Evolutionary conservation across 2,797 vertebrate species (phyloP).

Genomic region (Kryptolebias ocellatus): DNA sequence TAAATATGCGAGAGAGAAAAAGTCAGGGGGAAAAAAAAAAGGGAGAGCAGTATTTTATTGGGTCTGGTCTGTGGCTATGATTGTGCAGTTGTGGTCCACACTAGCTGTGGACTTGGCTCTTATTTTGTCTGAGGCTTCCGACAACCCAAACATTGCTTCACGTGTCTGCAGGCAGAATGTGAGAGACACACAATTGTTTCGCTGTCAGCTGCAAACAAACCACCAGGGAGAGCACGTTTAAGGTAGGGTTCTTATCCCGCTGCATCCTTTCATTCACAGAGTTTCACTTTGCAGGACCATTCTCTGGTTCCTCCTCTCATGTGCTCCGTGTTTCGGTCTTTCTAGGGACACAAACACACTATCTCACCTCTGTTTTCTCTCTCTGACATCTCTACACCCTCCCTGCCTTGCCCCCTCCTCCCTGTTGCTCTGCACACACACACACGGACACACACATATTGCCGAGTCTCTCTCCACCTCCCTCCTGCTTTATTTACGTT

Average conservation of each 20-base stretch:
- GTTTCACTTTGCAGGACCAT: neutral
- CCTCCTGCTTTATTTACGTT: constrained; percentile 32
- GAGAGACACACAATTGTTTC: constrained; percentile 2
- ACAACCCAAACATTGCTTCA: constrained; percentile 35
- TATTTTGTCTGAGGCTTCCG: constrained; percentile 50
- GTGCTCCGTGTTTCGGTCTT: neutral
- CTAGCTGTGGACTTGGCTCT: constrained; percentile 43
- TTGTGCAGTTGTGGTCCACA: constrained; percentile 44
- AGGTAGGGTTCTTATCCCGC: too few species aligned
- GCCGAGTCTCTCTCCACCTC: constrained; percentile 35
- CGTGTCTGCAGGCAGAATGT: constrained; percentile 7
- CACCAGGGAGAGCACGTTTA: neutral
- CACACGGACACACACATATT: constrained; percentile 15
- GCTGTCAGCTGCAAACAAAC: neutral
- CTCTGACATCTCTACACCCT: constrained; percentile 66
- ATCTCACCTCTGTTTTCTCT: constrained; percentile 67
- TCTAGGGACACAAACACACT: constrained; percentile 22
- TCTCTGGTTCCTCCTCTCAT: neutral
- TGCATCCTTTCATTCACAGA: neutral
- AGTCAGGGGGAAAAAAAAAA: constrained; percentile 21
- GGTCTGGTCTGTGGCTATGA: constrained; percentile 12
- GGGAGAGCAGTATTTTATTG: constrained; percentile 19
- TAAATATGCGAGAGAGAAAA: constrained; percentile 47
- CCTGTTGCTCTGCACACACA: constrained; percentile 35
- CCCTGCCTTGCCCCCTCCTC: constrained; percentile 61